These are phyloP conservation scores for Gari tellinella DNA, from an alignment of 2,888 invertebrate species.

Conservation along the genomic window DNA sequence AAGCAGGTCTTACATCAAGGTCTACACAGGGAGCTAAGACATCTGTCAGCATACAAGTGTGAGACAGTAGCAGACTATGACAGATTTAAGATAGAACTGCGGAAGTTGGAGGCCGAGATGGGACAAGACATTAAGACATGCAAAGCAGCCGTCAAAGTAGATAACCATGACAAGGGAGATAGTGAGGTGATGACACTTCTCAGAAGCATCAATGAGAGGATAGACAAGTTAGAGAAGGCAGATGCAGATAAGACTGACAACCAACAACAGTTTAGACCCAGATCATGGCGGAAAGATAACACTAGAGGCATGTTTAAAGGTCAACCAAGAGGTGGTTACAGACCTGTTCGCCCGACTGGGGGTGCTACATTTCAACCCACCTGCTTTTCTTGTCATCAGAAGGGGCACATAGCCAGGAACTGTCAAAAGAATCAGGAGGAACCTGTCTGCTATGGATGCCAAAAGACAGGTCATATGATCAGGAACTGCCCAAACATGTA, in stretches of 20 bases:
- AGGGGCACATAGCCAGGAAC: constrained; percentile 24
- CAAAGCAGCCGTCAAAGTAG: not conserved
- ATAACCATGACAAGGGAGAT: not conserved
- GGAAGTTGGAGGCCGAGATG: constrained; percentile 25
- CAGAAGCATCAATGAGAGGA: constrained; percentile 13
- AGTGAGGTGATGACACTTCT: constrained; percentile 28
- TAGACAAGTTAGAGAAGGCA: constrained; percentile 17
- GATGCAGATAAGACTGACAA: not conserved
- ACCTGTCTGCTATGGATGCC: constrained; percentile 8
- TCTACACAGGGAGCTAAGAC: constrained; percentile 12
- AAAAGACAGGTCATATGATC: constrained; percentile 10
- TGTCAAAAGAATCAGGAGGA: not conserved
- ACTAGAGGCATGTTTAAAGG: not conserved
- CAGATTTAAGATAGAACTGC: constrained; percentile 30
- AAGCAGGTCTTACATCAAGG: constrained; percentile 23
- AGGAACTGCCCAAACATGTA: constrained; percentile 30
- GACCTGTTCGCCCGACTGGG: constrained; percentile 6
- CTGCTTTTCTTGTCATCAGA: constrained; percentile 11
- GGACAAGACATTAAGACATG: constrained; percentile 8
- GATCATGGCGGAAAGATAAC: not conserved
- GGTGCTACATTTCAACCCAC: constrained; percentile 10
- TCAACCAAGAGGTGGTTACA: not conserved
- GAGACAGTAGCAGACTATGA: constrained; percentile 29
- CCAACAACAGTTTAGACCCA: not conserved
- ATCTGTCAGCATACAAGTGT: constrained; percentile 19